Conservation (phyloP, 2,797 vertebrate genomes). For the Leucoraja ocellata region DNA sequence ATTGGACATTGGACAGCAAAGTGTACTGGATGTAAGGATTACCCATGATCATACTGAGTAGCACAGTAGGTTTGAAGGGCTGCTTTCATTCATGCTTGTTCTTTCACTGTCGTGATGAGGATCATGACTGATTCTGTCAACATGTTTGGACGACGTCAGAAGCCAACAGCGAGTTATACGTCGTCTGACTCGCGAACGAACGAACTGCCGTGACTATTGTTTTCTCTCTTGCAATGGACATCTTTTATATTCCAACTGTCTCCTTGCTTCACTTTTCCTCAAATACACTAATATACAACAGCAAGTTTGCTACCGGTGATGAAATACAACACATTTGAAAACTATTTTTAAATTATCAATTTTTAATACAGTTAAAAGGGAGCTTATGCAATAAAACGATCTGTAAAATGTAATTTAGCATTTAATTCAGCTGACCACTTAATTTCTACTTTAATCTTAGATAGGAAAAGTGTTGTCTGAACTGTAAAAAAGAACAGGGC, state of each 20-base stretch:
- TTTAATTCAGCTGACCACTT: background rate
- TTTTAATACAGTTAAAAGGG: background rate
- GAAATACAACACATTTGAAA: background rate
- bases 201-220: background rate
- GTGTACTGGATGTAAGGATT: too few relatives aligned
- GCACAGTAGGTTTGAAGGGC: too few relatives aligned
- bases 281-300: background rate
- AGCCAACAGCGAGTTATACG: too few relatives aligned
- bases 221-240: background rate
- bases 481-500: too few relatives aligned
- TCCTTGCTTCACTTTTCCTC: background rate
- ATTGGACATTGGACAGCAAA: too few relatives aligned
- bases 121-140: too few relatives aligned
- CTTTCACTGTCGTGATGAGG: background rate
- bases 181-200: too few relatives aligned
- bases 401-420: background rate
- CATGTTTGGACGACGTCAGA: too few relatives aligned
- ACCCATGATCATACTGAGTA: too few relatives aligned
- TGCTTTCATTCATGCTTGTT: background rate
- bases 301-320: background rate
- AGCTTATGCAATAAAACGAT: background rate
- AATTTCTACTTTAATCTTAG: background rate
- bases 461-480: too few relatives aligned
- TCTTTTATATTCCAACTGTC: background rate
- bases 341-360: background rate